These are phyloP conservation scores for Trachelipus rathkii DNA, from an alignment of 1,140 invertebrate genomes.

Conservation along the genomic window DNA sequence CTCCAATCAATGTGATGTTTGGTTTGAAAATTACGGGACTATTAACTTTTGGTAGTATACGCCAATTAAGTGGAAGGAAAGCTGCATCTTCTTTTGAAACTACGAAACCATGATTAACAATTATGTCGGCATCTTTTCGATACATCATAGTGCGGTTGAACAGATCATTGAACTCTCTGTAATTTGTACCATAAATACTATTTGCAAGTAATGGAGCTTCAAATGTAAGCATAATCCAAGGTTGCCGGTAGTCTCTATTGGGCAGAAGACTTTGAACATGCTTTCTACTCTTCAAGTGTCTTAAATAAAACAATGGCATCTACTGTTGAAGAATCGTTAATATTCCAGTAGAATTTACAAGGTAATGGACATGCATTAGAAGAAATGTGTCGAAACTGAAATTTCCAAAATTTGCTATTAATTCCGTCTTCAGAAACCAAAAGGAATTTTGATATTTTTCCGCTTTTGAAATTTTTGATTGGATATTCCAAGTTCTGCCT, in stretches of 20 bases:
- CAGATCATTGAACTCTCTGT: constrained; percentile 21
- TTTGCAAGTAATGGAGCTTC: constrained; percentile 6
- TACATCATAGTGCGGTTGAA: constrained; percentile 54
- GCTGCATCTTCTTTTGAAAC: constrained; percentile 25
- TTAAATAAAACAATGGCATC: neutral
- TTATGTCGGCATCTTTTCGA: constrained; percentile 48
- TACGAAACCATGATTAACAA: constrained; percentile 46
- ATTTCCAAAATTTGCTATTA: neutral
- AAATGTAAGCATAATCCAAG: constrained; percentile 18
- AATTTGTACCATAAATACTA: neutral
- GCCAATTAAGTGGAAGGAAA: constrained; percentile 29
- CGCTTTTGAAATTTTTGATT: neutral
- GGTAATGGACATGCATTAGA: constrained; percentile 5
- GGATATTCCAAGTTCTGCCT: neutral
- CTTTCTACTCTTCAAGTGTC: neutral
- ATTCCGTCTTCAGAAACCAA: neutral
- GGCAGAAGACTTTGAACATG: neutral
- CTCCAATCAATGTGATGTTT: constrained; percentile 75
- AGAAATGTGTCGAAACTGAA: constrained; percentile 16
- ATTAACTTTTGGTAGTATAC: neutral
- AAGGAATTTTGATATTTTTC: constrained; percentile 5
- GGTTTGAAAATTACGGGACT: constrained; percentile 59
- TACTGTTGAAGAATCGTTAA: neutral
- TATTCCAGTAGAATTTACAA: neutral
- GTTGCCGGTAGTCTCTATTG: neutral